Evolutionary conservation across 2,113 vertebrate genomes (phyloP), one percentile per base, ranked within the genome.

Genomic region (Heteronetta atricapilla): DNA sequence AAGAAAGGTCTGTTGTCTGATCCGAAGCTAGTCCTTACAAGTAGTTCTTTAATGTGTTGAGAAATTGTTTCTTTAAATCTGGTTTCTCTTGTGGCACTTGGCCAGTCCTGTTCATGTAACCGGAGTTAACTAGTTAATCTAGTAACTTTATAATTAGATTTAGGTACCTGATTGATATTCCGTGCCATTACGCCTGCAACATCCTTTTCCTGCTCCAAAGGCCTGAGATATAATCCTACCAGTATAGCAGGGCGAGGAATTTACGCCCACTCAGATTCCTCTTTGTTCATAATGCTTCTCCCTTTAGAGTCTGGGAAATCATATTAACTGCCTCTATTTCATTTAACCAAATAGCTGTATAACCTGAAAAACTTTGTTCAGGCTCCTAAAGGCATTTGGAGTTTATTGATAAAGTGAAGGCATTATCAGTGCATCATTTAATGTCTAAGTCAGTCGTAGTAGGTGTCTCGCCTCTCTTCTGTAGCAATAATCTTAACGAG

Each of bases 181-280:
- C 67, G 5, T 82, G 63, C 69, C 58, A 86, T 95, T 87, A 86
- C 62, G 92, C 83, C 86, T 82, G 66, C 64, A 92, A 96, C 83
- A 94, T 92, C 92, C 90, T 96, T 95, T 90, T 92, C 92, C 92
- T 92, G 88, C 70, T 89, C 70, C 79, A 88, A 90, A 94, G 83
- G 74, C 48, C n/a, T 46, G 66, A 86, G 84, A 93, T 95, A 92
- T 0, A 76, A 95, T 88, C 69, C 53, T 78, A 44, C 58, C 5
- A 10, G 36, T 26, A 3, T 10, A 85, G 63, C 79, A 78, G 69
- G n/a, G 66, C 0, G 1, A 92, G 77, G 90, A 89, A 82, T 89
- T 89, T n/a, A 94, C 88, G 0, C 95, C 96, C 86, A 96, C 90
- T 82, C 83, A 56, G 78, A 92, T 89, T 95, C 74, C 74, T 84